Evolutionary conservation across 2,888 invertebrate species (phyloP).

Genomic region (Theristus sp.): DNA sequence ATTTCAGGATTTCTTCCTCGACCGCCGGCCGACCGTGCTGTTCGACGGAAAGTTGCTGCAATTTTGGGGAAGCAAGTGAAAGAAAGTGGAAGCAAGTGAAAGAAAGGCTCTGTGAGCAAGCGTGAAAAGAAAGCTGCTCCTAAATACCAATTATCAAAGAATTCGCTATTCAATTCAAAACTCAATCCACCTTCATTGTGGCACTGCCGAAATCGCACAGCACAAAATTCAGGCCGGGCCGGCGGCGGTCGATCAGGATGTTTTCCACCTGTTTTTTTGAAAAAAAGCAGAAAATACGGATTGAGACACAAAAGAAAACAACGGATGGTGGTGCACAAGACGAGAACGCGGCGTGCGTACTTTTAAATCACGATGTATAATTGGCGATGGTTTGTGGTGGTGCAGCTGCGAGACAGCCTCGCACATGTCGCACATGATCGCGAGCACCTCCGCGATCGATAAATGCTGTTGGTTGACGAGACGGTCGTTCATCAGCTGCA

Average conservation of each 20-base stretch:
- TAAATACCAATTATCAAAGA: not conserved
- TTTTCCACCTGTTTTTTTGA: slow-evolving; percentile 53
- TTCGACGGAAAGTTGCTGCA: not conserved
- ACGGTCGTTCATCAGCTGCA: slow-evolving; percentile 64
- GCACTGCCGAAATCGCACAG: slow-evolving; percentile 85
- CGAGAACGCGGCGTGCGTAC: slow-evolving; percentile 32
- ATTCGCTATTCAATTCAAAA: not conserved
- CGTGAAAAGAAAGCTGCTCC: too few relatives aligned
- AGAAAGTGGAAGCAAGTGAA: too few relatives aligned
- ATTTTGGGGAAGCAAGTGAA: too few relatives aligned
- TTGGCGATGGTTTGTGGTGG: slow-evolving; percentile 66
- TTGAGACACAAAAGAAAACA: too few relatives aligned
- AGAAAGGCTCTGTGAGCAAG: too few relatives aligned
- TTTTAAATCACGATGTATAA: slow-evolving; percentile 76
- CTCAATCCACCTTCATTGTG: slow-evolving; percentile 45
- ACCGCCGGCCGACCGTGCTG: slow-evolving; percentile 12
- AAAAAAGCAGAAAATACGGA: too few relatives aligned
- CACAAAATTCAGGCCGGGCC: slow-evolving; percentile 47
- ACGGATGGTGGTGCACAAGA: too few relatives aligned
- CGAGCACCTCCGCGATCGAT: slow-evolving; percentile 45
- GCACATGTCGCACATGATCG: slow-evolving; percentile 74
- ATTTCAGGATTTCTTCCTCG: slow-evolving; percentile 32
- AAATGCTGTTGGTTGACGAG: slow-evolving; percentile 28
- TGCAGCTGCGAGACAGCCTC: slow-evolving; percentile 74
- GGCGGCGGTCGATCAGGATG: slow-evolving; percentile 59